Evolutionary conservation across 1,140 invertebrate genomes (phyloP).

Genomic region (Ceratina australensis): DNA sequence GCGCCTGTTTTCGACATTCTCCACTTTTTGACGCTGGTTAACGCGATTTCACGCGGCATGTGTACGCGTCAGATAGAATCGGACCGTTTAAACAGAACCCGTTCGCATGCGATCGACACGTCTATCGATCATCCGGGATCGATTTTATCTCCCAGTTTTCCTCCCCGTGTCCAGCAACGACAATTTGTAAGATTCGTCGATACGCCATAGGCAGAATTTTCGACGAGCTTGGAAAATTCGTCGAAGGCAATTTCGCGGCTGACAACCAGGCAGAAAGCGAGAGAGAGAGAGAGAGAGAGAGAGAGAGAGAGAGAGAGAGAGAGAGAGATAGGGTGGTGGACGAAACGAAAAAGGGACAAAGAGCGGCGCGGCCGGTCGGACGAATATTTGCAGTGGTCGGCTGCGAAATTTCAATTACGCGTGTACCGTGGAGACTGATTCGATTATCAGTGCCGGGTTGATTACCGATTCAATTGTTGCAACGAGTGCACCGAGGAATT

Average conservation of each 20-base stretch:
- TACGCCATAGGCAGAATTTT: constrained; percentile 4
- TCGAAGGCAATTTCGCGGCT: constrained; percentile 17
- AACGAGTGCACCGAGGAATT: constrained; percentile 68
- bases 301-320: background rate
- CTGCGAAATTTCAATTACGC: constrained; percentile 75
- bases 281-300: background rate
- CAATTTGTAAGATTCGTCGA: constrained; percentile 34
- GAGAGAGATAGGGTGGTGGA: background rate
- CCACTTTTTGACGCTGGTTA: background rate
- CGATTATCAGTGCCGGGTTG: constrained; percentile 71
- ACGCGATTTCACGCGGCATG: constrained; percentile 28
- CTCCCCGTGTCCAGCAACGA: background rate
- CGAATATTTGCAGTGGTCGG: constrained; percentile 66
- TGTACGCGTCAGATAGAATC: constrained; percentile 11
- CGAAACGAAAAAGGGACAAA: background rate
- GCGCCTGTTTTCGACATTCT: constrained; percentile 12
- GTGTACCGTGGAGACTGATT: constrained; percentile 62
- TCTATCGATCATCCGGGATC: constrained; percentile 23
- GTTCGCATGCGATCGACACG: background rate
- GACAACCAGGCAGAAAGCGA: background rate
- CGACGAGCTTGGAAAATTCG: constrained; percentile 1
- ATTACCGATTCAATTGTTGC: constrained; percentile 77
- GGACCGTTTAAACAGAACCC: background rate
- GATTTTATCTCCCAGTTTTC: background rate
- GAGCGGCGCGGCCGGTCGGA: background rate